phyloP scores from a whole-genome alignment of 2,113 vertebrate genomes.

The Lycaon pictus region DNA sequence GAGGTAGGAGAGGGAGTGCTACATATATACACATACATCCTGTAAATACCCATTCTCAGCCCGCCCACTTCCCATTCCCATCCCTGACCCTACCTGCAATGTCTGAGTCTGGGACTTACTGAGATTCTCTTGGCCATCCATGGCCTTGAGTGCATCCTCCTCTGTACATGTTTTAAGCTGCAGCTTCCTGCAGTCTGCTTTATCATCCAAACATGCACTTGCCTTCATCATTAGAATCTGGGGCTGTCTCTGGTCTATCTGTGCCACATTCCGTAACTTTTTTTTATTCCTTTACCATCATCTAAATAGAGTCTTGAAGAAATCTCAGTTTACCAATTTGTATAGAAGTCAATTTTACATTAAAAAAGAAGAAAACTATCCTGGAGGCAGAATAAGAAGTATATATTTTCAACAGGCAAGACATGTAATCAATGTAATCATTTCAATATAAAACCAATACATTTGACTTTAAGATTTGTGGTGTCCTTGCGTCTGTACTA shows the following conservation, averaged over 20 bases:
- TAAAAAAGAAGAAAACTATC: not conserved
- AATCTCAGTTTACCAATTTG: not conserved
- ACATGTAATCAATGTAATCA: not conserved
- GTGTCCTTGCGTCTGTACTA: not conserved
- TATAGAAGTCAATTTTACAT: not conserved
- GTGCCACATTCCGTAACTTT: not conserved
- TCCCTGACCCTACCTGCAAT: too few species aligned
- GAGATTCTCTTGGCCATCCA: not conserved
- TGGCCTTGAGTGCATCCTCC: not conserved
- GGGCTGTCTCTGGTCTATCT: not conserved
- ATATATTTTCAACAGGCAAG: not conserved
- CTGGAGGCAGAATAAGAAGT: not conserved
- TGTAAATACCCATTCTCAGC: not conserved
- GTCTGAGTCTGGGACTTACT: not conserved
- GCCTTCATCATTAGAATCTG: not conserved
- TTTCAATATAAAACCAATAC: not conserved
- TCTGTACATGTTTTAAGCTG: not conserved
- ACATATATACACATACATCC: too few species aligned
- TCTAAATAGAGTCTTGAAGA: not conserved
- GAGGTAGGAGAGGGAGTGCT: not conserved
- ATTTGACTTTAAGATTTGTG: not conserved
- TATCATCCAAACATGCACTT: not conserved
- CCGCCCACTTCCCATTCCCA: not conserved
- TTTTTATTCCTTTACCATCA: not conserved
- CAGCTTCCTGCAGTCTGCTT: not conserved